phyloP scores from a whole-genome alignment of 1,140 invertebrate species.

The Drosophila pruinosa region DNA sequence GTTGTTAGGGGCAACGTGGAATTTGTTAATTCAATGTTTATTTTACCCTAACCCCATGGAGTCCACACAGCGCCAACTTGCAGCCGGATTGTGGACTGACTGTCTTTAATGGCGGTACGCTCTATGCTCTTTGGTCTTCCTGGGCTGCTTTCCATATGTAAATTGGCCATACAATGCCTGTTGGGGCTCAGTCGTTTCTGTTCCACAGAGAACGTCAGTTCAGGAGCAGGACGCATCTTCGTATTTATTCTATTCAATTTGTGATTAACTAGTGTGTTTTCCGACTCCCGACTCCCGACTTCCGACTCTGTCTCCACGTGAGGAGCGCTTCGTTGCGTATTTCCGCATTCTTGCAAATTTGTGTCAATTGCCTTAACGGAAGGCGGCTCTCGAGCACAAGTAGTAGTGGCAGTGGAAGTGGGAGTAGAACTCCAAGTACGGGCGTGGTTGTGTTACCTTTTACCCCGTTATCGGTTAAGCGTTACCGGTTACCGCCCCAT shows the following conservation, averaged over 20 bases:
- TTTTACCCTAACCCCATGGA: conserved; percentile 49
- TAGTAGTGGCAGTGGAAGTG: conserved; percentile 40
- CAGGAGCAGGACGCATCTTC: conserved; percentile 17
- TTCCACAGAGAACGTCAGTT: conserved; percentile 51
- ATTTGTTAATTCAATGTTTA: conserved; percentile 83
- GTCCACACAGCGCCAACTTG: conserved; percentile 37
- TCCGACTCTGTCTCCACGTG: conserved; percentile 1
- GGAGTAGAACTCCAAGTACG: conserved; percentile 1
- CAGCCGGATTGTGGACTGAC: conserved; percentile 43
- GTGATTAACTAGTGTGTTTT: neutral
- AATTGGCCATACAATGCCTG: conserved; percentile 29
- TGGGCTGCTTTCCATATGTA: conserved; percentile 10
- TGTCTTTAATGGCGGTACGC: conserved; percentile 31
- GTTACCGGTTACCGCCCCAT: conserved; percentile 13
- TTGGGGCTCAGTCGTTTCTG: conserved; percentile 60
- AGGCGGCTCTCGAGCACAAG: conserved; percentile 14
- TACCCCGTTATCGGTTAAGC: conserved; percentile 4
- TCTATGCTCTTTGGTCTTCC: neutral
- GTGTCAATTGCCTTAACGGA: conserved; percentile 64
- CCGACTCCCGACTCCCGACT: neutral
- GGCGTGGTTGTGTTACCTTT: conserved; percentile 5
- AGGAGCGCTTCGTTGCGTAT: conserved; percentile 59
- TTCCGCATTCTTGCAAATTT: conserved; percentile 71
- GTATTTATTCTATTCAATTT: conserved; percentile 13
- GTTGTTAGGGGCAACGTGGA: conserved; percentile 74